Percentiles rank a stretch among this genome's conserved stretches.
These are phyloP conservation scores for Atta cephalotes DNA, from an alignment of 1,140 invertebrate genomes.

Conservation along the genomic window DNA sequence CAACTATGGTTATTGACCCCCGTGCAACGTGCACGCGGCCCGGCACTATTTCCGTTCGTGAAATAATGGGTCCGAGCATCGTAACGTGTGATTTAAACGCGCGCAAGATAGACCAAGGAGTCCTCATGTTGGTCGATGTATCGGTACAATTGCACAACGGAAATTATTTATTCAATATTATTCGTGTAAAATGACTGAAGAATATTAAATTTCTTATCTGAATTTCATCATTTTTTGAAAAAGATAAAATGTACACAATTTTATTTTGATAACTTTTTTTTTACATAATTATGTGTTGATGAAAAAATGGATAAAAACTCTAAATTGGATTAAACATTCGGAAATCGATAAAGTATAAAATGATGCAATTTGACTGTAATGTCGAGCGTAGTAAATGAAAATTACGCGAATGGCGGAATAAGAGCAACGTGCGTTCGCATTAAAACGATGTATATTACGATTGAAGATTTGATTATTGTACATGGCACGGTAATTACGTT, in stretches of 20 bases:
- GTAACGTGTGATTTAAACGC: conserved; percentile 65
- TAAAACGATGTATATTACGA: conserved; percentile 45
- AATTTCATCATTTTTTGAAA: not conserved
- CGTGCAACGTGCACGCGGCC: conserved; percentile 70
- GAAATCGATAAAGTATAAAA: conserved; percentile 1
- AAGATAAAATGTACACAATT: not conserved
- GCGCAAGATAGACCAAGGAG: conserved; percentile 44
- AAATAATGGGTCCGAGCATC: conserved; percentile 69
- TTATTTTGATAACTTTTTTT: not conserved
- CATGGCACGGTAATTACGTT: conserved; percentile 42
- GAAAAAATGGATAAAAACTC: no score
- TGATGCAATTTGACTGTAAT: conserved; percentile 11
- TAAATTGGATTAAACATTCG: conserved; percentile 9
- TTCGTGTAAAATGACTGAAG: not conserved
- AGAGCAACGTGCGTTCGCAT: conserved; percentile 30
- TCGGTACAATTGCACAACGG: not conserved
- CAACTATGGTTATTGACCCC: conserved; percentile 85
- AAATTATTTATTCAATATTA: not conserved
- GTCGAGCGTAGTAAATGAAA: conserved; percentile 11
- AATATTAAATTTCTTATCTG: not conserved
- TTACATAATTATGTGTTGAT: not conserved
- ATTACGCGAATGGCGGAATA: conserved; percentile 12
- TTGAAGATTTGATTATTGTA: conserved; percentile 55
- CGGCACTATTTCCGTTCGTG: conserved; percentile 72
- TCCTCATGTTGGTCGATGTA: conserved; percentile 24